Evolutionary conservation across 2,888 invertebrate genomes (phyloP).

Genomic region (Tryphoninae sp.): DNA sequence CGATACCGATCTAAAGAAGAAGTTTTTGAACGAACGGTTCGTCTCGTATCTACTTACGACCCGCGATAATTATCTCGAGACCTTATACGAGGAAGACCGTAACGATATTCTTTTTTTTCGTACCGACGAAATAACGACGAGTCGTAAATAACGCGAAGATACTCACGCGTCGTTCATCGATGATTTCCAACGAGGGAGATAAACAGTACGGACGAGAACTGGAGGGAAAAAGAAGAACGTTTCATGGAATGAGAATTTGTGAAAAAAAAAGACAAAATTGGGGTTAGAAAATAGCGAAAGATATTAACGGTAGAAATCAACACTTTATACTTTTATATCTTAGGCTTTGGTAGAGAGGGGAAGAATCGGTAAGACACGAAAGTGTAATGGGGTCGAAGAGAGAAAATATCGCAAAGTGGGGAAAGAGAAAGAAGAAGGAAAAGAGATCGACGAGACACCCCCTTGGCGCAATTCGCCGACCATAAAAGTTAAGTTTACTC

Average conservation of each 20-base stretch:
- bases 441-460: slow-evolving; percentile 69
- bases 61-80: slow-evolving; percentile 31
- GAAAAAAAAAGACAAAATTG: slow-evolving; percentile 12
- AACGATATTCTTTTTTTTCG: slow-evolving; percentile 1
- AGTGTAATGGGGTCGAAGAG: slow-evolving; percentile 22
- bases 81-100: slow-evolving; percentile 16
- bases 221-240: slow-evolving; percentile 31
- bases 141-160: slow-evolving; percentile 30
- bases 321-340: background rate
- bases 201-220: slow-evolving; percentile 22
- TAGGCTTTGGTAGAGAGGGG: background rate
- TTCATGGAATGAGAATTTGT: background rate
- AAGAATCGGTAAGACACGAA: slow-evolving; percentile 9
- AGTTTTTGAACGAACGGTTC: slow-evolving; percentile 35
- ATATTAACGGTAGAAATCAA: background rate
- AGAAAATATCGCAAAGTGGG: slow-evolving; percentile 11
- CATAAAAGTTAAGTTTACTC: slow-evolving; percentile 81
- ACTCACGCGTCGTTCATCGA: slow-evolving; percentile 17
- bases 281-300: background rate
- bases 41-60: slow-evolving; percentile 23
- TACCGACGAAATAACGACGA: slow-evolving; percentile 31
- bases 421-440: slow-evolving; percentile 55
- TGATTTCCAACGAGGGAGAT: slow-evolving; percentile 37
- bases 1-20: slow-evolving; percentile 10
- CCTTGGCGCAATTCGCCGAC: slow-evolving; percentile 74